Evolutionary conservation across 2,797 vertebrate genomes (phyloP).

Genomic region (Sarcoramphus papa): DNA sequence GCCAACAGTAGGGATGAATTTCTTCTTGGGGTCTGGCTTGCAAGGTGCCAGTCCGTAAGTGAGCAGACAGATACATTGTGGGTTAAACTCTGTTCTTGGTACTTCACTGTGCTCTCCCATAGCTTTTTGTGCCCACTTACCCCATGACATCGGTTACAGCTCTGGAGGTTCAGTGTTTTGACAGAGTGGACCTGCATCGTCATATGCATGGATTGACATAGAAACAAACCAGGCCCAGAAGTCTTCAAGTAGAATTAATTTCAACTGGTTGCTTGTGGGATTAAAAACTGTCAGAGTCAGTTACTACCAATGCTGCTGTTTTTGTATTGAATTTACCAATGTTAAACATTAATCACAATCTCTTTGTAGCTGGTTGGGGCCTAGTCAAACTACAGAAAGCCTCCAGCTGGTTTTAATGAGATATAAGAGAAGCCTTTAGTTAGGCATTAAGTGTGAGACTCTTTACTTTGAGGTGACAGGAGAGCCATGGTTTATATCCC

Average conservation of each 20-base stretch:
- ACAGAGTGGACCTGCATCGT: neutral
- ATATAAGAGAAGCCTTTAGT: neutral
- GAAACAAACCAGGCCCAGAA: neutral
- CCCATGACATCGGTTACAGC: accelerated
- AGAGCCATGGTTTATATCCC: neutral
- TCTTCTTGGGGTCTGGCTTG: neutral
- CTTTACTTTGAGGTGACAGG: neutral
- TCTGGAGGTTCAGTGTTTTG: neutral
- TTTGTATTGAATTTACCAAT: neutral
- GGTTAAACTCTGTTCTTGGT: neutral
- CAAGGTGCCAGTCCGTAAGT: too few relatives aligned
- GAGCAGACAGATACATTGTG: neutral
- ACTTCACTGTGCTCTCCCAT: neutral
- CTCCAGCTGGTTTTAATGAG: neutral
- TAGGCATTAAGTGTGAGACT: neutral
- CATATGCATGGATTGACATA: accelerated
- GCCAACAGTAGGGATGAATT: neutral
- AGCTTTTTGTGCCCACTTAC: neutral
- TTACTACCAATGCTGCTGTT: neutral
- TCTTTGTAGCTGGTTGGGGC: neutral
- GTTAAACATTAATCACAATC: neutral
- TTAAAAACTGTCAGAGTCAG: neutral
- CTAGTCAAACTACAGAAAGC: neutral
- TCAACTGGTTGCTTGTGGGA: neutral
- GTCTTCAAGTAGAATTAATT: neutral